Conservation (phyloP, 2,797 vertebrate genomes). For the Hippopotamyrus pictus region DNA sequence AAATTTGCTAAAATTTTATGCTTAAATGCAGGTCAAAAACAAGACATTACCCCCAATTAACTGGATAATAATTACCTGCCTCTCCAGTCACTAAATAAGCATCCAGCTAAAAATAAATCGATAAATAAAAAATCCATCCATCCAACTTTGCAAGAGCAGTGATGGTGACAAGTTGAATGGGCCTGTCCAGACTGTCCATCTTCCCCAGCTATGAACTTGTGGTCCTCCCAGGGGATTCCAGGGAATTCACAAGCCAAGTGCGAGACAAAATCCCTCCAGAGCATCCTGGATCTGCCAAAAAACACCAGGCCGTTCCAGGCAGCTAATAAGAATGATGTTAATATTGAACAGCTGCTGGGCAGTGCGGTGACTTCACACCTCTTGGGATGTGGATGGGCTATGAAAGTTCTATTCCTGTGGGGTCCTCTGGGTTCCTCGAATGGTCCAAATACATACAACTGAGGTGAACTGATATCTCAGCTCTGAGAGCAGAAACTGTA, state of each 20-base stretch:
- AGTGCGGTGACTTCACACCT: not conserved
- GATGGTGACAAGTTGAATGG: not conserved
- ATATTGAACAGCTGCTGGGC: not conserved
- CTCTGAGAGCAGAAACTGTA: not conserved
- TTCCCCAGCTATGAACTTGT: not conserved
- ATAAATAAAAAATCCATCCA: not conserved
- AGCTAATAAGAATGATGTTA: not conserved
- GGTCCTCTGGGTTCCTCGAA: not conserved
- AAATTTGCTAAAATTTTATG: not conserved
- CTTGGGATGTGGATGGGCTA: not conserved
- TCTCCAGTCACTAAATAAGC: not conserved
- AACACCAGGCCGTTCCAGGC: not conserved
- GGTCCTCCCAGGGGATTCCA: not conserved
- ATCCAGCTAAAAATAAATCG: not conserved
- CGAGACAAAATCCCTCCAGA: not conserved
- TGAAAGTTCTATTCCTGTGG: not conserved
- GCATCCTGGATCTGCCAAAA: not conserved
- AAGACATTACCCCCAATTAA: not conserved
- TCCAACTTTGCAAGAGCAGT: not conserved
- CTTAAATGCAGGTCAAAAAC: not conserved
- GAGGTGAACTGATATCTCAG: not conserved
- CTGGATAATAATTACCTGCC: not conserved
- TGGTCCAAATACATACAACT: not conserved
- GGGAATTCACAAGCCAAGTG: not conserved
- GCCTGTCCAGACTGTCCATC: not conserved